These are phyloP conservation scores for Schizaphis graminum DNA, from an alignment of 2,888 invertebrate species.

Conservation along the genomic window DNA sequence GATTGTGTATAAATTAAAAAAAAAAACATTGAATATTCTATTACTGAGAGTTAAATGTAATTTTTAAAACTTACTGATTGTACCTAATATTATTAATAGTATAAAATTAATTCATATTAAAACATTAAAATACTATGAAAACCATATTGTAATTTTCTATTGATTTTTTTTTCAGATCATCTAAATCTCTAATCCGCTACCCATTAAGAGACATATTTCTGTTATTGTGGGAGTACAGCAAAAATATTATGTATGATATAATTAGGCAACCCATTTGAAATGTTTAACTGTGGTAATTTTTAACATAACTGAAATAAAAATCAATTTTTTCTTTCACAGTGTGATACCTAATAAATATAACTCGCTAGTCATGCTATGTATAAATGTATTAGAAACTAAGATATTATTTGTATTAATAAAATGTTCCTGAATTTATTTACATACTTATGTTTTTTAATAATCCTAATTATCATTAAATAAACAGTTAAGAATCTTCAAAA, in stretches of 20 bases:
- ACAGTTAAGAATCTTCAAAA: background rate
- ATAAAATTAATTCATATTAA: background rate
- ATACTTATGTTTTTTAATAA: background rate
- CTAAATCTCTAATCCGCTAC: conserved; percentile 56
- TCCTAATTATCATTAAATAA: background rate
- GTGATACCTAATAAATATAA: conserved; percentile 1
- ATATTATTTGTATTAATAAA: conserved; percentile 48
- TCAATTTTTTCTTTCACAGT: conserved; percentile 16
- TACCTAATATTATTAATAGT: background rate
- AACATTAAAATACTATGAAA: background rate
- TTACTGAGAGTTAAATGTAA: background rate
- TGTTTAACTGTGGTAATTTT: background rate
- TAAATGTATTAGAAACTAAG: background rate
- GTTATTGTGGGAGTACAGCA: conserved; percentile 57
- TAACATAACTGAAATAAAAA: background rate
- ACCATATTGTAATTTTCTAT: background rate
- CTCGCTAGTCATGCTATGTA: conserved; percentile 51
- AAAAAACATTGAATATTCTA: background rate
- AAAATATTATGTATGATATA: conserved; percentile 56
- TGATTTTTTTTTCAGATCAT: conserved; percentile 56
- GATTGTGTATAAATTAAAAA: background rate
- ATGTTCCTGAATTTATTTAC: conserved; percentile 27
- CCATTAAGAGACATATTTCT: conserved; percentile 56
- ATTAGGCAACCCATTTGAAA: conserved; percentile 62
- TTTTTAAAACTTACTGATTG: background rate